A percentile compares a stretch with the other conserved stretches of the same genome.
phyloP scores from a whole-genome alignment of 2,113 vertebrate species.

The Alosa alosa region DNA sequence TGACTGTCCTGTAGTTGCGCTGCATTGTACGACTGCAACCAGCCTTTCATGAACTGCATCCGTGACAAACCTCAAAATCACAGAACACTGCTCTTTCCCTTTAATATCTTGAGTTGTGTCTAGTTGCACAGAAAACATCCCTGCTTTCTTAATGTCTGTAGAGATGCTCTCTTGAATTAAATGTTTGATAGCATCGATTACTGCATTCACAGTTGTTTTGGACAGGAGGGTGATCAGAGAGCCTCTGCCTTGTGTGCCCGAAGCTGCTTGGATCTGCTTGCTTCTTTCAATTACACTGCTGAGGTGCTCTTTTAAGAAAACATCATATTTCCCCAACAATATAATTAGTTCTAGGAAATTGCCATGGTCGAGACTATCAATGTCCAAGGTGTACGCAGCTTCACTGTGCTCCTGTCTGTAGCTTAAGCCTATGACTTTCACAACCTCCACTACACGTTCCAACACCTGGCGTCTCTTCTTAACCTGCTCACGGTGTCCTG shows the following conservation, averaged over 20 bases:
- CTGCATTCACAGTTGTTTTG: conserved; percentile 34
- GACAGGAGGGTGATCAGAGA: conserved; percentile 35
- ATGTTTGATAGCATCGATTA: conserved; percentile 23
- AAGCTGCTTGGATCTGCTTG: conserved; percentile 9
- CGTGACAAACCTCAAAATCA: conserved; percentile 32
- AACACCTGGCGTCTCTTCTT: conserved; percentile 34
- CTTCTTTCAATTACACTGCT: conserved; percentile 21
- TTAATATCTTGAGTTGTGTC: conserved; percentile 19
- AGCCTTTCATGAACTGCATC: conserved; percentile 28
- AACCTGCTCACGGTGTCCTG: conserved; percentile 25
- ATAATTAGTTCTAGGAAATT: conserved; percentile 13
- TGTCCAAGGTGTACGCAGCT: conserved; percentile 23
- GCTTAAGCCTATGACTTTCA: conserved; percentile 18
- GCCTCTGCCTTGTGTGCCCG: conserved; percentile 37
- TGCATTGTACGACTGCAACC: conserved; percentile 20
- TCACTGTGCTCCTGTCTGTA: conserved; percentile 28
- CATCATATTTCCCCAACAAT: conserved; percentile 34
- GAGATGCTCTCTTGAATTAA: conserved; percentile 30
- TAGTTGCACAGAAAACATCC: too few species aligned
- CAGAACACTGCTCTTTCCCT: conserved; percentile 38
- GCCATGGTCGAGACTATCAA: conserved; percentile 27
- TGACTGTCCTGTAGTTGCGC: conserved; percentile 31
- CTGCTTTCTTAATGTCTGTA: neutral
- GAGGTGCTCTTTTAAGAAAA: conserved; percentile 26
- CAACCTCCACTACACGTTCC: conserved; percentile 31